Evolutionary conservation across 2,113 vertebrate genomes (phyloP), one percentile per base, ranked within the genome.

Genomic region (Centropus bengalensis): DNA sequence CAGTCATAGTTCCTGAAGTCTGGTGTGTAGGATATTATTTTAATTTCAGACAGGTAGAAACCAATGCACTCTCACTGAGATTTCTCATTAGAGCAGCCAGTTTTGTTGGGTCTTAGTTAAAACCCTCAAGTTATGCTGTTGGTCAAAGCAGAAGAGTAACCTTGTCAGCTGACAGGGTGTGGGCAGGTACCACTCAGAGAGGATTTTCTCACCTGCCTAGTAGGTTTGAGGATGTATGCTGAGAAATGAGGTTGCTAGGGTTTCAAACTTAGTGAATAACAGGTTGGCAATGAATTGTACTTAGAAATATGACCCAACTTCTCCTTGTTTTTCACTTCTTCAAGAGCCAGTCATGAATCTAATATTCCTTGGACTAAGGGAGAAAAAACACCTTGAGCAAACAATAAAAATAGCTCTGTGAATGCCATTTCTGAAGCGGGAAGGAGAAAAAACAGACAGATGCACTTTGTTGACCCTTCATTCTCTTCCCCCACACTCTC

Each of bases 381-480:
- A 55, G 4, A 49, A 40, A 82, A 84, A 55, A 4, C 71, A 54
- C 71, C 91, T 77, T 32, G 78, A 86, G 95, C 94, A 47, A 44
- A 26, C 10, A 73, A 58, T 66, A 86, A 91, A 95, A 90, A 75
- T 67, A 88, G 42, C 26, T 64, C 52, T 67, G 51, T 51, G 82
- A 88, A 70, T 74, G 20, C 27, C 22, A 59, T 92, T 95, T 89
- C 85, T 81, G 51, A 68, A 87, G 86, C 71, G 44, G 68, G 36
- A 64, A 62, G 36, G 42, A 82, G 84, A 83, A 87, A 91, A 97
- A 96, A 76, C 51, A 76, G 82, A 58, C 76, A 94, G 62, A 83
- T 95, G 95, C 51, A 94, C 97, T 98, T 78, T 86, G 81, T 82
- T 97, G 92, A 96, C 94, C 94, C 85, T 96, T 91, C 86, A 88